Conservation (phyloP, 2,888 invertebrate species). For the Heliothis peltigera region DNA sequence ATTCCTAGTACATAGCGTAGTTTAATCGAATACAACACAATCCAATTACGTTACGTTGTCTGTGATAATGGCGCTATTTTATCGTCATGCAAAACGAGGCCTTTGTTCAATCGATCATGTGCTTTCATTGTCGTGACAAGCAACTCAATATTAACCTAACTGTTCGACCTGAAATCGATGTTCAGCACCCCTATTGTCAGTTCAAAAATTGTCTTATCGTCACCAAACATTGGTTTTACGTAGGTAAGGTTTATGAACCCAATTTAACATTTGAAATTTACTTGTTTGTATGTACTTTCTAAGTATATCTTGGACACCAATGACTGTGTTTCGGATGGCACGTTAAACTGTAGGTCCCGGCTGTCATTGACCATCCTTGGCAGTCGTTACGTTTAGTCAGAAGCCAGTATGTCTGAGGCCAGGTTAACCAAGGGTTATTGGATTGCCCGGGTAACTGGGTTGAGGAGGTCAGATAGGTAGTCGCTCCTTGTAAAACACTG, state of each 20-base stretch:
- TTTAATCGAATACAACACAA: conserved; percentile 6
- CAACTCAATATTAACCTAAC: conserved; percentile 11
- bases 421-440: too few relatives aligned
- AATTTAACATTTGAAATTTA: too few relatives aligned
- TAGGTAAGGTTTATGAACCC: background rate
- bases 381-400: too few relatives aligned
- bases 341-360: too few relatives aligned
- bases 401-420: too few relatives aligned
- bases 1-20: background rate
- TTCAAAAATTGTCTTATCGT: background rate
- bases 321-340: too few relatives aligned
- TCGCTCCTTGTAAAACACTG: too few relatives aligned
- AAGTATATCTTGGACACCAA: too few relatives aligned
- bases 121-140: conserved; percentile 10
- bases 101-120: conserved; percentile 20
- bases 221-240: conserved; percentile 1
- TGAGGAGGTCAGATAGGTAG: too few relatives aligned
- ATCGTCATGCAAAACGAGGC: conserved; percentile 37
- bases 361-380: too few relatives aligned
- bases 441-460: too few relatives aligned
- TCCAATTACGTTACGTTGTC: conserved; percentile 8
- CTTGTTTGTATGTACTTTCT: too few relatives aligned
- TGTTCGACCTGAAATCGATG: conserved; percentile 23
- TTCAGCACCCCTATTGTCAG: conserved; percentile 35
- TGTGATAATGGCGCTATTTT: conserved; percentile 19